A percentile compares a stretch with the other conserved stretches of the same genome.
Evolutionary conservation across 92 coral and sea anemone species (phyloP).

Genomic region (Umimayanthus kanabou): DNA sequence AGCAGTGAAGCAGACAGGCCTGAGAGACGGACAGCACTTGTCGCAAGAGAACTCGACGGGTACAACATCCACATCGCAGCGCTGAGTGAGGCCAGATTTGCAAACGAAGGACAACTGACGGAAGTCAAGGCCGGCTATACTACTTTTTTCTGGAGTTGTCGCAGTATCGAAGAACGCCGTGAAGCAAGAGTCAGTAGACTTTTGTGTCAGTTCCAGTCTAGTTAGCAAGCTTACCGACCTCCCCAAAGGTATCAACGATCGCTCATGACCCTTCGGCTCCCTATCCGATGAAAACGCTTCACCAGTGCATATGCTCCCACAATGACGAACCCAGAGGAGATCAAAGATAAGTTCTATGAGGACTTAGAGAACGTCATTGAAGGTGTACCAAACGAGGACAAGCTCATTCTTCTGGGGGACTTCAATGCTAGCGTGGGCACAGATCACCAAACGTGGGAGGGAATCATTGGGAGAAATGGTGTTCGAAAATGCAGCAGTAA

Average conservation of each 20-base stretch:
- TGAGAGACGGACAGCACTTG: constrained; percentile 27
- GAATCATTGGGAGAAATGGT: constrained; percentile 48
- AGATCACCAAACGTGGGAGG: constrained; percentile 40
- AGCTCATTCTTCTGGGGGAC: constrained; percentile 51
- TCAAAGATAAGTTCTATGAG: constrained; percentile 55
- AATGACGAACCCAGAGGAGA: constrained; percentile 62
- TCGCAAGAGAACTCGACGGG: background rate
- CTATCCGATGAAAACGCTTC: constrained; percentile 6
- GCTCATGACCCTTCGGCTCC: constrained; percentile 51
- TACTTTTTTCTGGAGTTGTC: constrained; percentile 32
- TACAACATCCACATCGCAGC: constrained; percentile 12
- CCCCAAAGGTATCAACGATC: constrained; percentile 48
- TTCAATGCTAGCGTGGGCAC: constrained; percentile 55
- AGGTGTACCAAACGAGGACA: constrained; percentile 41
- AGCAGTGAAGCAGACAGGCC: background rate
- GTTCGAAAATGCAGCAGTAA: constrained; percentile 52
- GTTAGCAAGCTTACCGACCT: constrained; percentile 26
- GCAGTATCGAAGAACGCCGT: background rate
- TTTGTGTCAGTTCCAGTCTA: constrained; percentile 40
- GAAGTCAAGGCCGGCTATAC: constrained; percentile 20
- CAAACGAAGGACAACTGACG: constrained; percentile 10
- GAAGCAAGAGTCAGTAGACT: constrained; percentile 27
- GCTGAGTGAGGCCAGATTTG: constrained; percentile 4
- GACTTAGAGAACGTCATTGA: constrained; percentile 26
- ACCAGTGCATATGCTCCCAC: constrained; percentile 66